Evolutionary conservation across 2,797 vertebrate genomes (phyloP), one percentile per base, ranked within the genome.

Genomic region (Sarcoramphus papa): DNA sequence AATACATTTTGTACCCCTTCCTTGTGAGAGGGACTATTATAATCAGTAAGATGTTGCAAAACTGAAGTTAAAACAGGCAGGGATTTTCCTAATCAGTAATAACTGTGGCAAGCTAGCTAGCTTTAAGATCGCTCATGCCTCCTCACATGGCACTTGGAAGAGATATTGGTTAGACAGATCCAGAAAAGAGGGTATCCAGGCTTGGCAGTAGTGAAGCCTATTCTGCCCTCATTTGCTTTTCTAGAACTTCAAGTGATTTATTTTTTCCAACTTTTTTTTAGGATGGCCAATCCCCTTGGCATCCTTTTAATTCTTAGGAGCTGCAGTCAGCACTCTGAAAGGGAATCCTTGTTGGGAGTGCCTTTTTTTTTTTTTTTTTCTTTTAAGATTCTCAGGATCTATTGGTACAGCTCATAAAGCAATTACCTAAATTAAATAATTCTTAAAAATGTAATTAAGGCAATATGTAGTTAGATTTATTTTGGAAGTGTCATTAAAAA

Each of bases 401-500:
- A 45, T 72, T 93, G 76, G 22, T 93, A 62, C 54, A 86, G 30
- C 21, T 92, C 19, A 41, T 88, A 69, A 93, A 95, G 45, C 77
- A 93, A 79, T 93, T 85, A 51, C 9, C 14, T 73, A 90, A 85
- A 94, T 92, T 75, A 72, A 90, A 86, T 94, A 63, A 92, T 54
- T 90, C 45, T 85, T 85, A 5, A 76, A 94, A 91, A 93, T 85
- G 27, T 76, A 81, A 79, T 92, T 91, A 94, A 79, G 43, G 17
- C 67, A 79, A 14, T 57, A 50, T 28, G 40, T 60, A 86, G 73
- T 86, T 80, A 86, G 37, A 83, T 89, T 86, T 86, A 40, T 81
- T 97, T 94, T 90, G 31, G 30, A 91, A 95, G 35, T 56, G 63
- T 92, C 23, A 54, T 94, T 92, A 60, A 77, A 70, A 74, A 91